A percentile compares a stretch with the other conserved stretches of the same genome.
These are phyloP conservation scores for Phoenicopterus ruber DNA, from an alignment of 2,113 vertebrate genomes.

Conservation along the genomic window DNA sequence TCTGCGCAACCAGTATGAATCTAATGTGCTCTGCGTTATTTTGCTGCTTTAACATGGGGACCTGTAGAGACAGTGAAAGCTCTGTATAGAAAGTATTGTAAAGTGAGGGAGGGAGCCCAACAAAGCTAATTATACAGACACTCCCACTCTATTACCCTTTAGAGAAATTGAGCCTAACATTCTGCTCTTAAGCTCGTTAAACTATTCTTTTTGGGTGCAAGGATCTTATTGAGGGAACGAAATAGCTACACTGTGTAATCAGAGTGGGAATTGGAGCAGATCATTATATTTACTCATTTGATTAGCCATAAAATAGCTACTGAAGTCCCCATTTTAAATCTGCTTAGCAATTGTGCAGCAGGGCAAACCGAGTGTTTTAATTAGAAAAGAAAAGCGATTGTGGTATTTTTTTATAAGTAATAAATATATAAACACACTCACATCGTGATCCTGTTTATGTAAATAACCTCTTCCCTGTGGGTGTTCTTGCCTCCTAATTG, in stretches of 20 bases:
- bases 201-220: constrained; percentile 64
- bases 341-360: constrained; percentile 63
- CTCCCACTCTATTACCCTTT: constrained; percentile 71
- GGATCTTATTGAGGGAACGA: constrained; percentile 71
- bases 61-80: constrained; percentile 60
- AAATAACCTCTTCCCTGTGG: constrained; percentile 42
- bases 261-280: constrained; percentile 72
- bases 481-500: constrained; percentile 32
- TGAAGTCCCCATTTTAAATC: constrained; percentile 58
- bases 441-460: constrained; percentile 50
- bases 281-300: constrained; percentile 75
- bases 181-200: constrained; percentile 74
- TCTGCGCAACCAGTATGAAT: constrained; percentile 19
- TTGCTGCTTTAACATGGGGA: constrained; percentile 45
- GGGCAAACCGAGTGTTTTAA: constrained; percentile 61
- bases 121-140: constrained; percentile 72
- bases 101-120: constrained; percentile 61
- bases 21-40: constrained; percentile 43
- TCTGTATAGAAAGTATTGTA: constrained; percentile 44
- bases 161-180: constrained; percentile 75
- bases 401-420: neutral
- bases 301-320: constrained; percentile 68
- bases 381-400: constrained; percentile 55
- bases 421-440: constrained; percentile 28
- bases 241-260: constrained; percentile 71